Conservation (phyloP, 1,140 invertebrate species). For the Bombus difficillimus region DNA sequence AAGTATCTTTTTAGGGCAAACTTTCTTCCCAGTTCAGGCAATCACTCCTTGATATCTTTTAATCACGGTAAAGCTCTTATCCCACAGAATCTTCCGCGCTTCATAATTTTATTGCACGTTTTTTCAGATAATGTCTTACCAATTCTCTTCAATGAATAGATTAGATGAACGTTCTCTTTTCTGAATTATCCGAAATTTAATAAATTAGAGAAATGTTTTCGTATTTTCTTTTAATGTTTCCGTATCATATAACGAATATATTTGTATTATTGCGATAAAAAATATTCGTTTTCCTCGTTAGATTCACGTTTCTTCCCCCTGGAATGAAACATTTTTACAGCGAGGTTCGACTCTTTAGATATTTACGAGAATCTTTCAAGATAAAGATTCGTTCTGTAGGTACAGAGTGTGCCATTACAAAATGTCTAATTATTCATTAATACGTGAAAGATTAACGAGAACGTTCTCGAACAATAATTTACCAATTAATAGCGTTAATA, state of each 20-base stretch:
- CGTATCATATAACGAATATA: too few species aligned
- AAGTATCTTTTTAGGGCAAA: conserved; percentile 30
- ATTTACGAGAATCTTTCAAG: background rate
- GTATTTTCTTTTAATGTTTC: background rate
- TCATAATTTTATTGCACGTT: conserved; percentile 41
- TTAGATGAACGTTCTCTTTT: background rate
- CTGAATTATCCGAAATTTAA: background rate
- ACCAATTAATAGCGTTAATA: background rate
- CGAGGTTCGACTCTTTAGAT: background rate
- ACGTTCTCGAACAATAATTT: background rate
- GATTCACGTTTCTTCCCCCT: background rate
- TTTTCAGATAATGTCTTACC: conserved; percentile 6
- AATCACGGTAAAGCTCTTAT: conserved; percentile 28
- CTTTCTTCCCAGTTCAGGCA: conserved; percentile 21
- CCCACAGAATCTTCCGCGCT: background rate
- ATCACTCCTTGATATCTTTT: conserved; percentile 38
- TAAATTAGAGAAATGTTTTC: background rate
- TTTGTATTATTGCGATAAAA: too few species aligned
- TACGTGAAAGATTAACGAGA: background rate
- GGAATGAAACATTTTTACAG: background rate
- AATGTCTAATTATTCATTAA: background rate
- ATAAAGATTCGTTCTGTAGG: background rate
- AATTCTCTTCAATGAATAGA: conserved; percentile 8
- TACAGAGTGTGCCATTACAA: too few species aligned
- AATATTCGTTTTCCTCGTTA: background rate